phyloP scores from a whole-genome alignment of 2,797 vertebrate species.

The Gymnodraco acuticeps region DNA sequence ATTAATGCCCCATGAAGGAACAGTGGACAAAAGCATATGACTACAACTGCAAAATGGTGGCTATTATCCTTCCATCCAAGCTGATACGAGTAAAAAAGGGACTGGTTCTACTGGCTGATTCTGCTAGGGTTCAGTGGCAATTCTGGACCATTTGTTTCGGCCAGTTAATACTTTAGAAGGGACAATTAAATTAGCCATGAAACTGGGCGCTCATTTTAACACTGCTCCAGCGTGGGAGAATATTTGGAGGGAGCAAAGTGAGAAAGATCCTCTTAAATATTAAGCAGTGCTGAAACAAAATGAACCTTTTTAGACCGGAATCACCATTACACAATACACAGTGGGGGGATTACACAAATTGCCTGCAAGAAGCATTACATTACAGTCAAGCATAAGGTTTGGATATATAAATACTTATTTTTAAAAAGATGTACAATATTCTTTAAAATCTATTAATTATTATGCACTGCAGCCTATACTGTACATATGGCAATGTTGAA shows the following conservation, averaged over 20 bases:
- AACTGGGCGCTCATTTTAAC: conserved; percentile 32
- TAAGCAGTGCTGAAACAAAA: neutral
- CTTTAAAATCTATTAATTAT: neutral
- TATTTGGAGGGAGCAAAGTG: neutral
- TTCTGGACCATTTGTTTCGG: conserved; percentile 35
- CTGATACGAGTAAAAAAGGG: conserved; percentile 24
- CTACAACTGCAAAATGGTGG: conserved; percentile 19
- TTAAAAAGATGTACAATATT: neutral
- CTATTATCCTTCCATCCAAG: conserved; percentile 2
- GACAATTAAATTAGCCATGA: conserved; percentile 42
- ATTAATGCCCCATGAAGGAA: conserved; percentile 18
- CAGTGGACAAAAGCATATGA: conserved; percentile 4
- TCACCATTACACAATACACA: neutral
- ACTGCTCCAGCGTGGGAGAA: neutral
- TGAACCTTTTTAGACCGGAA: neutral
- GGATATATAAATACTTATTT: neutral
- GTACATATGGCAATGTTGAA: neutral
- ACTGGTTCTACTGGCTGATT: conserved; percentile 22
- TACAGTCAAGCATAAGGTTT: neutral
- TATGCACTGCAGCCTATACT: neutral
- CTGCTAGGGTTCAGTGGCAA: conserved; percentile 16
- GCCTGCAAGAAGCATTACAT: neutral
- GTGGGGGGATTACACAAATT: neutral
- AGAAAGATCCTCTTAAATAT: conserved; percentile 2
- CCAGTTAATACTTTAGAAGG: conserved; percentile 41